Conservation (phyloP, 2,797 vertebrate genomes). For the Sebastes alutus region DNA sequence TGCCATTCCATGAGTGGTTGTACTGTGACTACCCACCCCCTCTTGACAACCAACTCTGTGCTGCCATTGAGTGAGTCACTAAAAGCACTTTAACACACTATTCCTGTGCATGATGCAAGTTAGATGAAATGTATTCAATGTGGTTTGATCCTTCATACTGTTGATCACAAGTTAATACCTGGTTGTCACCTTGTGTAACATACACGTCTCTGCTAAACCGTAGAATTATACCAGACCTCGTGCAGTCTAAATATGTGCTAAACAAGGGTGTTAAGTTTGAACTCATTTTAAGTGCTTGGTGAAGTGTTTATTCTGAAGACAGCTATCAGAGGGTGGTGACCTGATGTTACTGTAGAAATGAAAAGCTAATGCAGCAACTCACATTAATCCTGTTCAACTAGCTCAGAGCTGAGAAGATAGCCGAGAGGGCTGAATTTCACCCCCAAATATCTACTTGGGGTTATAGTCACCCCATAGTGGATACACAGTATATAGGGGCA, state of each 20-base stretch:
- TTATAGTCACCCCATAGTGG: neutral
- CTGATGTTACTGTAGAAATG: neutral
- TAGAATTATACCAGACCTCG: neutral
- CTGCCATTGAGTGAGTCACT: neutral
- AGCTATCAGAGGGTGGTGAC: neutral
- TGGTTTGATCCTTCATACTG: neutral
- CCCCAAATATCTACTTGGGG: neutral
- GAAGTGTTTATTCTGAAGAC: neutral
- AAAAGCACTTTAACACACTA: neutral
- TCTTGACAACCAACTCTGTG: neutral
- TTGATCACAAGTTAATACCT: neutral
- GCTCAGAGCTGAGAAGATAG: neutral
- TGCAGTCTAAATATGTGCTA: neutral
- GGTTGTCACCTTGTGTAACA: neutral
- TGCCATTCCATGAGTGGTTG: neutral
- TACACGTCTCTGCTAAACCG: neutral
- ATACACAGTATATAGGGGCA: neutral
- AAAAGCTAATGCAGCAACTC: constrained; percentile 17
- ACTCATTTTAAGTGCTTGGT: neutral
- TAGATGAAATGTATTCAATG: neutral
- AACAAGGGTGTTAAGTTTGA: neutral
- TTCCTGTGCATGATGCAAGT: neutral
- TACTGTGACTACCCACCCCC: too few species aligned
- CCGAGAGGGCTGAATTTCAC: neutral
- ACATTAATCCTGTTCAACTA: neutral